phyloP scores from a whole-genome alignment of 64 coral and sea anemone genomes.

The Montipora sp. region DNA sequence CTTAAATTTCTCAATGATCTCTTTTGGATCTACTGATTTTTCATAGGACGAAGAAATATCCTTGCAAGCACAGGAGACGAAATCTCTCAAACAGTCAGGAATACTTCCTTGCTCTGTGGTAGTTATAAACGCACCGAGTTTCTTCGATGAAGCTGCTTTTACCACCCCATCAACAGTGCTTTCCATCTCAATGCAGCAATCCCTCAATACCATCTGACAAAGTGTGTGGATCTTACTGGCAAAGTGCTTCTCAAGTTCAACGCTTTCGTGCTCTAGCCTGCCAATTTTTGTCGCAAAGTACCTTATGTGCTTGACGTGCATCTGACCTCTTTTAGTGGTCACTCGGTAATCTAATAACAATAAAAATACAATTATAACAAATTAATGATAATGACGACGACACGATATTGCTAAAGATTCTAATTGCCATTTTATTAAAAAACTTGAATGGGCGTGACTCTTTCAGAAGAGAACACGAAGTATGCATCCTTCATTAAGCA shows the following conservation, averaged over 20 bases:
- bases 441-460: neutral
- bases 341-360: slow-evolving; percentile 23
- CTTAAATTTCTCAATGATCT: neutral
- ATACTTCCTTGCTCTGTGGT: neutral
- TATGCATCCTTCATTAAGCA: too few species aligned
- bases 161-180: neutral
- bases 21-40: neutral
- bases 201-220: slow-evolving; percentile 17
- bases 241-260: neutral
- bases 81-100: neutral
- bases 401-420: too few species aligned
- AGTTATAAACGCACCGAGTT: neutral
- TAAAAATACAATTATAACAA: neutral
- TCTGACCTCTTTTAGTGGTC: slow-evolving; percentile 33
- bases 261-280: neutral
- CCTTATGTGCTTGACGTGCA: slow-evolving; percentile 27
- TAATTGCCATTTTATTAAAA: neutral
- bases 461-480: too few species aligned
- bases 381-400: neutral
- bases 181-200: slow-evolving; percentile 54
- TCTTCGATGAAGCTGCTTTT: neutral
- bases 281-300: neutral
- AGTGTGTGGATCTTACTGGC: neutral
- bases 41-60: neutral
- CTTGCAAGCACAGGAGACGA: neutral